Evolutionary conservation across 35 echinoderm and acorn worm genomes (phyloP).

Genomic region (Holothuria glaberrima): DNA sequence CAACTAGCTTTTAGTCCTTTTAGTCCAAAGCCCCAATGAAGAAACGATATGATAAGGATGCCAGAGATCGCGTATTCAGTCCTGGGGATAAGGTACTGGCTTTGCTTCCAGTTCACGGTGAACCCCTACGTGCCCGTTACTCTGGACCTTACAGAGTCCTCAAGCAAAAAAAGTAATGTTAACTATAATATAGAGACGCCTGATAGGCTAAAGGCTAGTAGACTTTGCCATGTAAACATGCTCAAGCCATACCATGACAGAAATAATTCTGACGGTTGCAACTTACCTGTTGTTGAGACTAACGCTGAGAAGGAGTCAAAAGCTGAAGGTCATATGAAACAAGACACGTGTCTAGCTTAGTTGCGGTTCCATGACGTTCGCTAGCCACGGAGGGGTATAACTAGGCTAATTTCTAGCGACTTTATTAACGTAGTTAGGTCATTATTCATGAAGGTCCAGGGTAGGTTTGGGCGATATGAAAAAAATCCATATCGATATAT

Average conservation of each 20-base stretch:
- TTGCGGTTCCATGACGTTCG: too few species aligned
- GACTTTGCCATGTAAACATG: conserved; percentile 74
- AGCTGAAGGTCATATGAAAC: neutral
- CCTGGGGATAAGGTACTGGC: conserved; percentile 66
- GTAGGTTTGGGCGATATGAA: too few species aligned
- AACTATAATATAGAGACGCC: neutral
- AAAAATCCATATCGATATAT: too few species aligned
- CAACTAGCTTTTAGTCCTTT: neutral
- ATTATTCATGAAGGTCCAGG: too few species aligned
- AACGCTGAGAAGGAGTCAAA: neutral
- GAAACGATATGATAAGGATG: conserved; percentile 31
- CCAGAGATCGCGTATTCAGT: conserved; percentile 32
- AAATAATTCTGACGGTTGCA: neutral
- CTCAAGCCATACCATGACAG: conserved; percentile 70
- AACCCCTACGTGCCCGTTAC: conserved; percentile 60
- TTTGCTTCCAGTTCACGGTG: conserved; percentile 62
- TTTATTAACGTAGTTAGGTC: too few species aligned
- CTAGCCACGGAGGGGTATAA: too few species aligned
- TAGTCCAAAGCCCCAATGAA: neutral
- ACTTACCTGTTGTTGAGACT: conserved; percentile 3
- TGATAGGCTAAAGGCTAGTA: conserved; percentile 39
- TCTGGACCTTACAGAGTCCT: conserved; percentile 58
- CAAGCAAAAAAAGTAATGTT: neutral
- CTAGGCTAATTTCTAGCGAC: too few species aligned
- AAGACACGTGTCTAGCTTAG: too few species aligned